Conservation (phyloP, 1,140 invertebrate genomes). For the Bilobella aurantiaca region DNA sequence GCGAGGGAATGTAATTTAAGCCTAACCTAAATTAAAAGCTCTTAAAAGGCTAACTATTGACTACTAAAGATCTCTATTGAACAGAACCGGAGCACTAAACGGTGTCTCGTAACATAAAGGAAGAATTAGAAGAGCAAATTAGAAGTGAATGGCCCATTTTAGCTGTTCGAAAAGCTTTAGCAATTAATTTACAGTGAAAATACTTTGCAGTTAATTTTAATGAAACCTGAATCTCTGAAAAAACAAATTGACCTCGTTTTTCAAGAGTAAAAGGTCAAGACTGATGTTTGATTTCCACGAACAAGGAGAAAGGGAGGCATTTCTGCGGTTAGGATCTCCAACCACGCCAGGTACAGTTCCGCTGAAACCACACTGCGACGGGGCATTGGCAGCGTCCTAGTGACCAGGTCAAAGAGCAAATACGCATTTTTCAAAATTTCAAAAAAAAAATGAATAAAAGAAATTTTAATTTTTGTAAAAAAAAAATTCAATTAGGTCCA, state of each 20-base stretch:
- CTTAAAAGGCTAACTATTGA: too few species aligned
- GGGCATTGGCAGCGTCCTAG: constrained; percentile 24
- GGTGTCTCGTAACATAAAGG: too few species aligned
- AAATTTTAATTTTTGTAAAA: background rate
- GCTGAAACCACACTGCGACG: constrained; percentile 42
- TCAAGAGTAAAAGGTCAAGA: constrained; percentile 55
- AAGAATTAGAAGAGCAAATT: too few species aligned
- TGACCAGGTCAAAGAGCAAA: background rate
- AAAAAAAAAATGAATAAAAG: background rate
- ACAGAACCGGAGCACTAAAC: too few species aligned
- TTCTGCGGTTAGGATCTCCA: constrained; percentile 49
- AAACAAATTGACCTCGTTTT: too few species aligned
- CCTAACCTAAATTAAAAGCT: too few species aligned
- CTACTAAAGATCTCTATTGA: too few species aligned
- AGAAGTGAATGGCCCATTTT: too few species aligned
- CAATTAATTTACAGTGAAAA: too few species aligned
- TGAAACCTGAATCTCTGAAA: background rate
- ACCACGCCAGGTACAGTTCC: constrained; percentile 52
- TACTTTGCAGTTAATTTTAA: background rate
- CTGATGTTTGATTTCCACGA: constrained; percentile 52
- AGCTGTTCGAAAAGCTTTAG: too few species aligned
- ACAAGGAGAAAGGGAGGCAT: constrained; percentile 53
- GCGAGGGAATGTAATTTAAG: too few species aligned
- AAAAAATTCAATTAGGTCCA: constrained; percentile 41
- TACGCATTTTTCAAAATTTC: background rate